Conservation (phyloP, 2,113 vertebrate species). For the Ammodytes dubius region DNA sequence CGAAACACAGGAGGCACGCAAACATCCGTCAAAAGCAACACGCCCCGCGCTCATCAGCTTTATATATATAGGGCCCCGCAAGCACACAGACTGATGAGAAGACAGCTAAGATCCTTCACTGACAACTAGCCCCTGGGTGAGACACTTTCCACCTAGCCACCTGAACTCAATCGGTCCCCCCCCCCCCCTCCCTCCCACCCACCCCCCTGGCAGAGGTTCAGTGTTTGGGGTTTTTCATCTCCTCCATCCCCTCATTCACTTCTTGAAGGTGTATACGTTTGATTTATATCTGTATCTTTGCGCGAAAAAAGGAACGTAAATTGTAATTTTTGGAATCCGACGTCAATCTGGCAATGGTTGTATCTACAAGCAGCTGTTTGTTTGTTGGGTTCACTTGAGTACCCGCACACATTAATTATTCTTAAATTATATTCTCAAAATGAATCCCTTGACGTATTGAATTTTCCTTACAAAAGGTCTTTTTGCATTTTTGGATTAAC, state of each 20-base stretch:
- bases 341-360: constrained; percentile 20
- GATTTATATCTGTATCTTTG: constrained; percentile 54
- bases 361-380: constrained; percentile 24
- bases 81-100: constrained; percentile 60
- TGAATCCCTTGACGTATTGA: too few relatives aligned
- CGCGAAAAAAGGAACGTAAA: constrained; percentile 34
- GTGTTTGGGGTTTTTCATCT: constrained; percentile 74
- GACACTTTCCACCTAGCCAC: constrained; percentile 80
- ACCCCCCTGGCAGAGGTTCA: constrained; percentile 46
- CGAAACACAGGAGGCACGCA: constrained; percentile 70
- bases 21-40: constrained; percentile 79
- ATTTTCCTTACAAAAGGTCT: too few relatives aligned
- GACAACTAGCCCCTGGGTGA: constrained; percentile 83
- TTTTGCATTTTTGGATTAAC: too few relatives aligned
- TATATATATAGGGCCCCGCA: constrained; percentile 52
- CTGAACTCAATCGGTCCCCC: constrained; percentile 82
- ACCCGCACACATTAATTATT: too few relatives aligned
- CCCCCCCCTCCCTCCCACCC: too few relatives aligned
- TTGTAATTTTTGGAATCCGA: constrained; percentile 48
- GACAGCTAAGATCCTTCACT: constrained; percentile 80
- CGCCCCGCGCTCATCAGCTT: constrained; percentile 62
- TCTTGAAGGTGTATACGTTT: constrained; percentile 41
- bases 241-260: constrained; percentile 66
- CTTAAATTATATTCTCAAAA: too few relatives aligned
- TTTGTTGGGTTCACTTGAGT: not conserved